Evolutionary conservation across 2,797 vertebrate species (phyloP), one percentile per base, ranked within the genome.

Genomic region (Mycteria americana): DNA sequence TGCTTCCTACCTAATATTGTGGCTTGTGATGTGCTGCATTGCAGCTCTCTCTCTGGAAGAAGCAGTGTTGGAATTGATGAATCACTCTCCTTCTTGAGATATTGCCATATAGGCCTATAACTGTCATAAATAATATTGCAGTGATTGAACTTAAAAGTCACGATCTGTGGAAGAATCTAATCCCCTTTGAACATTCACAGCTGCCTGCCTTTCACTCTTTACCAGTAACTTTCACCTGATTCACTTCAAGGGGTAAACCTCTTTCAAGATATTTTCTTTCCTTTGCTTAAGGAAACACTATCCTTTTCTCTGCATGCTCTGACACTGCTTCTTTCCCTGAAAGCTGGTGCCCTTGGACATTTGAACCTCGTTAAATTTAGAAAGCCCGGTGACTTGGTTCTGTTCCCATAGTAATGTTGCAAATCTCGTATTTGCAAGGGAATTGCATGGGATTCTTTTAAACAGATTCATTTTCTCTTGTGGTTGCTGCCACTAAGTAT

Each of bases 291-390:
- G 96, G 95, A 96, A 97, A 97, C 90, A 57, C 37, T 95, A 96
- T 96, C 94, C 13, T 9, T 92, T 93, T 53, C 93, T 85, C 93
- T 93, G 94, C 56, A 17, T 72, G 59, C 88, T 89, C 82, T 96
- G 96, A 96, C 95, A 92, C 97, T 96, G 96, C 93, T 85, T 86
- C 95, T 95, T 92, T 85, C 87, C 65, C 90, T 94, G 95, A 88
- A 97, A 93, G 95, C 88, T 89, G 43, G 77, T 97, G 96, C 88
- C 96, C 96, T 96, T 97, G 96, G 94, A 97, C 93, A 97, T 94
- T 82, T 96, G 93, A 97, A 96, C 96, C 90, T 93, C 95, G 93
- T 96, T 97, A 96, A 97, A 96, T 96, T 97, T 96, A 97, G 94
- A 96, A 96, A 96, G 77, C 88, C 88, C 6, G 4, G 63, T 88